Percentiles rank a stretch among this genome's conserved stretches.
phyloP scores from a whole-genome alignment of 2,888 invertebrate genomes.

The Sesia apiformis region DNA sequence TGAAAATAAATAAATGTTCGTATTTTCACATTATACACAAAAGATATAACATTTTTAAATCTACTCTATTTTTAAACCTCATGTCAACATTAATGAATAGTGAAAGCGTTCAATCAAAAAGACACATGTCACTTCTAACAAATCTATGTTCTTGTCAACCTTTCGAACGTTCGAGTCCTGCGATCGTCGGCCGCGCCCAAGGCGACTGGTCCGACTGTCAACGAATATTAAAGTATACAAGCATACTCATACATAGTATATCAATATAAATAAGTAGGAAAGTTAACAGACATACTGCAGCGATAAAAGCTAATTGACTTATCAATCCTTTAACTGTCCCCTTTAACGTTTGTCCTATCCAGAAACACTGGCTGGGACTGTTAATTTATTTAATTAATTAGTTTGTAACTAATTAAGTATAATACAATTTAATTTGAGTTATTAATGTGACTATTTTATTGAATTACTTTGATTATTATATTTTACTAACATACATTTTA shows the following conservation, averaged over 20 bases:
- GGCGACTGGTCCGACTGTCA: slow-evolving; percentile 25
- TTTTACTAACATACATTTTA: too few relatives aligned
- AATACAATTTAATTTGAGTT: too few relatives aligned
- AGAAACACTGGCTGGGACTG: too few relatives aligned
- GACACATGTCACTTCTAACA: slow-evolving; percentile 19
- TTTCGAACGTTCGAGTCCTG: slow-evolving; percentile 28
- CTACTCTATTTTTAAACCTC: too few relatives aligned
- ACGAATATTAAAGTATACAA: slow-evolving; percentile 20
- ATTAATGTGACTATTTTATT: too few relatives aligned
- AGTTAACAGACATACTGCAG: not conserved
- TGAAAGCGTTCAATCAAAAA: not conserved
- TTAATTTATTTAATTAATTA: too few relatives aligned
- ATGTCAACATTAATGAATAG: too few relatives aligned
- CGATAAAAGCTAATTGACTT: not conserved
- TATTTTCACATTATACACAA: too few relatives aligned
- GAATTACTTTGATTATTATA: too few relatives aligned
- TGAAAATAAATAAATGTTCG: too few relatives aligned
- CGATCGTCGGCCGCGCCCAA: slow-evolving; percentile 35
- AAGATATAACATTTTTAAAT: too few relatives aligned
- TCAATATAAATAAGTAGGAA: not conserved
- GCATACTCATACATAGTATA: not conserved
- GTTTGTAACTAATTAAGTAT: too few relatives aligned
- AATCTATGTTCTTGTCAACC: slow-evolving; percentile 22
- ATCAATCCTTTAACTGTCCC: not conserved
- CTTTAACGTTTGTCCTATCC: not conserved